Base-by-base conservation (phyloP, 1,140 invertebrate species). In the Leptinotarsa undecemlineata region DNA sequence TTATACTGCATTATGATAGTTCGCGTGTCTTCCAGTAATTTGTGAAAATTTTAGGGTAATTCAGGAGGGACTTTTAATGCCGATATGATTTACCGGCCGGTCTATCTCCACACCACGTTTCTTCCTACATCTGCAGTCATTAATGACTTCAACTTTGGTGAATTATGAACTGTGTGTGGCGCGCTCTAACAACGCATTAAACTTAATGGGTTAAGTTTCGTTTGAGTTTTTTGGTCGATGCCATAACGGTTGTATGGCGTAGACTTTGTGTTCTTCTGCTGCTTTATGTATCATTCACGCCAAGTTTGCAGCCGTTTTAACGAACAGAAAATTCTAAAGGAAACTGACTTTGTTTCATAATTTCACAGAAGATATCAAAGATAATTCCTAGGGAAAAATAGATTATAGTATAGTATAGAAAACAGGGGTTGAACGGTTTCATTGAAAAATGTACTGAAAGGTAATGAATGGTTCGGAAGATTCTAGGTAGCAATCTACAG, bases 1-100 rank as follows among this genome's bases (percentile, higher is more conserved):
- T 68, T 68, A 68, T 68, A 68, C 66, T 48, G 66, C 66, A 68
- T 68, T 68, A 68, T 68, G 66, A 68, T 68, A 68, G 66, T 68
- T 68, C 66, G 66, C 66, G 66, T 68, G 66, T 68, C 23, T 68
- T 42, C 23, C 15, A 20, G 66, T 47, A 48, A 47, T 68, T 68
- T 68, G 33, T 68, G 42, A 1, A 48, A n/a, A 68, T 42, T 68
- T 68, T 68, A 68, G 42, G 66, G 23, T 42, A 68, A 68, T 68
- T 42, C 17, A 68, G 66, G 19, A 68, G 15, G n/a, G 66, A 47
- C 66, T 68, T 68, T 64, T 21, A 26, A 64, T 64, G 23, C 62
- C 62, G 20, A 64, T 26, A 26, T 64, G 62, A 64, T 23, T 64
- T 64, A 64, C 26, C 20, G 62, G 14, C 13, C 26, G 42, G 23